Base-by-base conservation (phyloP, 2,113 vertebrate genomes). In the Benitochromis conjunctus region DNA sequence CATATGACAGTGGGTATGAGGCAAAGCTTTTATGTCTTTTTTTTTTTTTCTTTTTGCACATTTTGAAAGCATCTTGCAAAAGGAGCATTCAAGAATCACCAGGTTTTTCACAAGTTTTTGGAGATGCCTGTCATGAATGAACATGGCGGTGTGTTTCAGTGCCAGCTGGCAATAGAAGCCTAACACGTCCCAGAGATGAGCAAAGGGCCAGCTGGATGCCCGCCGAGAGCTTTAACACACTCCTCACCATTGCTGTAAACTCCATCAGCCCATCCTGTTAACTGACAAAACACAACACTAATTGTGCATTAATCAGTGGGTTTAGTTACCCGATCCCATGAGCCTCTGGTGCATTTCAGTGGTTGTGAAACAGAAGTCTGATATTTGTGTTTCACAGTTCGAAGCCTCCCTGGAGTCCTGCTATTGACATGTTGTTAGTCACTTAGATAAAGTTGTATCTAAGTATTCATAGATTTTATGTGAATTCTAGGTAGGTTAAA, bases 101-200 rank as follows among this genome's bases (percentile, higher is more conserved):
- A 91, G 87, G 82, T 92, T 94, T 93, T 94, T 93, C 79, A 81
- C 91, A 89, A 94, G 90, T 92, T 94, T 94, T 83, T 77, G 90
- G 92, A 89, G 92, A 91, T 84, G 90, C 78, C 88, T 92, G 94
- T 94, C 94, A 95, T 94, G 93, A 95, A 95, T 91, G 94, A 94
- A 93, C 93, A 94, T 82, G 90, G 93, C 19, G 62, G 86, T 91
- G 89, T 94, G 86, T 93, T 90, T 78, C 86, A 53, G 82, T 95
- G 95, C 95, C 95, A 96, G 93, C 94, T 96, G 94, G 95, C 95
- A 96, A 74, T 83, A 87, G 82, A 94, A 92, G 81, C 90, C 91
- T 81, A 92, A 89, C 90, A 84, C 81, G 83, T 95, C 92, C 91
- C 92, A 83, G 90, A 91, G 92, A 92, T 88, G 91, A 93, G 85